Evolutionary conservation across 1,140 invertebrate genomes (phyloP), one percentile per base, ranked within the genome.

Genomic region (Heliconius hermathena): DNA sequence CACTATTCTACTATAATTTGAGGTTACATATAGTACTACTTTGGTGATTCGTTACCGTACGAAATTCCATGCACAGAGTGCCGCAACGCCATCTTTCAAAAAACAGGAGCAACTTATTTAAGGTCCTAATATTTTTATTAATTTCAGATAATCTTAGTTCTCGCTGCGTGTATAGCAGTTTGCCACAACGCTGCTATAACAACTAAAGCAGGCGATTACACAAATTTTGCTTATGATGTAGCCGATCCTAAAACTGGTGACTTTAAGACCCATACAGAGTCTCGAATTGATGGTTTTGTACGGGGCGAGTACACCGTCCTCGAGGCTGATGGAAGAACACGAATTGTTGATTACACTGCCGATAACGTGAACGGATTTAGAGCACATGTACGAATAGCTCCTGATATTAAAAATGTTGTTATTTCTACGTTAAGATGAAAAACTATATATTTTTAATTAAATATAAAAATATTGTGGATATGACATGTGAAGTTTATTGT

Each of bases 271-370:
- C 94, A 95, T 75, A 85, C 92, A 9, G 95, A 95, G 85, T 93
- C 88, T 71, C 90, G 95, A 70, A 90, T 94, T 75, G 96, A 96
- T 4, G 95, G 96, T 79, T 75, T 93, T 18, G 96, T 96, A 18
- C 85, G 91, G 74, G 96, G 96, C 36, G 89, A 93, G 82, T 95
- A 95, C 87, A 91, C 93, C 20, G 88, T 95, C 1, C 79, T 94
- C 36, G 95, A 95, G 73, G 83, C 95, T 26, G 94, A 95, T 83
- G 94, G 94, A 80, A 94, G 92, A 73, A 92, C 91, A 80, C 86
- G 85, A 54, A 79, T 85, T 6, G 90, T 89, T 9, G 87, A 88
- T 82, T 88, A 85, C 77, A 83, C 84, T 49, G 85, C 88, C 57
- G 95, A 95, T 86, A 93, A 91, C 72, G 87, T 95, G 26, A 94